A percentile compares a stretch with the other conserved stretches of the same genome.
Conservation (phyloP, 2,113 vertebrate genomes). For the Xiphophorus hellerii region DNA sequence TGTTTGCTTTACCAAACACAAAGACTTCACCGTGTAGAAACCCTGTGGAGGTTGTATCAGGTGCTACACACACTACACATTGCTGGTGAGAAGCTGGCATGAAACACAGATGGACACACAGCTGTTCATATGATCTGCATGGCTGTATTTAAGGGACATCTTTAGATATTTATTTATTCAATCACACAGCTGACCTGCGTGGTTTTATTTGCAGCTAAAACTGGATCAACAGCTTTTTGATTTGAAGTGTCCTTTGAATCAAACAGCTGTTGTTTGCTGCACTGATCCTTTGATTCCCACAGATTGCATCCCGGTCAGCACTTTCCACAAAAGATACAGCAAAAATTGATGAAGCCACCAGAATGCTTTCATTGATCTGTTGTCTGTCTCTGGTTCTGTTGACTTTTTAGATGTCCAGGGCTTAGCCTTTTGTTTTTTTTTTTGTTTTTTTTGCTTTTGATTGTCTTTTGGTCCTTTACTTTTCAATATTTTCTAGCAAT, state of each 20-base stretch:
- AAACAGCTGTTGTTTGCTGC: slow-evolving; percentile 50
- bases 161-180: slow-evolving; percentile 11
- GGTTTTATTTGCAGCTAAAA: slow-evolving; percentile 20
- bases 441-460: slow-evolving; percentile 2
- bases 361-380: slow-evolving; percentile 56
- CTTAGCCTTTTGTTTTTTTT: slow-evolving; percentile 7
- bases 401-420: slow-evolving; percentile 35
- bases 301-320: slow-evolving; percentile 52
- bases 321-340: slow-evolving; percentile 41
- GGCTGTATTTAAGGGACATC: slow-evolving; percentile 17
- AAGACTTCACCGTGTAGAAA: background rate
- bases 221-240: slow-evolving; percentile 48
- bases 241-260: slow-evolving; percentile 32
- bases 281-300: slow-evolving; percentile 44
- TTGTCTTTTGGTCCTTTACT: slow-evolving; percentile 22
- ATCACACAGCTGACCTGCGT: slow-evolving; percentile 8
- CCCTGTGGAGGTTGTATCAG: background rate
- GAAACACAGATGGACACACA: background rate
- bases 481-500: slow-evolving; percentile 8
- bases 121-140: background rate
- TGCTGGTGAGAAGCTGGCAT: background rate
- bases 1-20: background rate
- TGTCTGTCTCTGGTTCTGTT: slow-evolving; percentile 31
- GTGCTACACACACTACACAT: background rate
- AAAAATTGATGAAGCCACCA: slow-evolving; percentile 49